phyloP scores from a whole-genome alignment of 2,797 vertebrate species.

The Setipinna tenuifilis region DNA sequence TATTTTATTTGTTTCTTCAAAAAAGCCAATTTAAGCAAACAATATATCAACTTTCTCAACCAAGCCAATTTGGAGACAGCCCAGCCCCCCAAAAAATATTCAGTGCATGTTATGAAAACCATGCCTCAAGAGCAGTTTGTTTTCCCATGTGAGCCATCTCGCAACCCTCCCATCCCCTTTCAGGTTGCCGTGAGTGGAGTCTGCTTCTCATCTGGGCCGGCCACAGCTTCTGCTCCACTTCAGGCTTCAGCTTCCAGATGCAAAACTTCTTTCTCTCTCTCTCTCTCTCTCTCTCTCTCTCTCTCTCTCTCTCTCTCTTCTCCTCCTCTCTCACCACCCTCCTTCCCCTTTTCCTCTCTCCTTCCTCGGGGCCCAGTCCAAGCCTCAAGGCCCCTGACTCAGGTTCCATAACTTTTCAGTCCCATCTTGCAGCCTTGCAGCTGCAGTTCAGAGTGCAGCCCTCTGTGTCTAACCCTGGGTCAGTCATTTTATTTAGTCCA shows the following conservation, averaged over 20 bases:
- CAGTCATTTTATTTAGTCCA: neutral
- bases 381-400: neutral
- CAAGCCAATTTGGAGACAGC: slow-evolving; percentile 16
- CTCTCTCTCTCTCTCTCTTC: neutral
- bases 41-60: slow-evolving; percentile 14
- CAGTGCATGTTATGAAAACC: slow-evolving; percentile 3
- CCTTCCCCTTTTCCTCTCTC: no score
- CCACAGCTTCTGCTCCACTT: slow-evolving; percentile 9
- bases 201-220: slow-evolving; percentile 7
- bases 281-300: neutral
- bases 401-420: neutral
- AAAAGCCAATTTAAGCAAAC: neutral
- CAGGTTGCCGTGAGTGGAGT: neutral
- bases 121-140: slow-evolving; percentile 10
- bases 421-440: neutral
- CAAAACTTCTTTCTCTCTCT: neutral
- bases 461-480: neutral
- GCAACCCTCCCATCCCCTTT: slow-evolving; percentile 2
- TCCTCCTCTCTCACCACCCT: no score
- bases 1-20: neutral
- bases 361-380: neutral
- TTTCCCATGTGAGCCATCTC: slow-evolving; percentile 6
- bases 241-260: slow-evolving; percentile 22
- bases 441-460: neutral
- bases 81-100: neutral